These are phyloP conservation scores for Cinclus mexicanus DNA, from an alignment of 2,113 vertebrate genomes.

Conservation along the genomic window DNA sequence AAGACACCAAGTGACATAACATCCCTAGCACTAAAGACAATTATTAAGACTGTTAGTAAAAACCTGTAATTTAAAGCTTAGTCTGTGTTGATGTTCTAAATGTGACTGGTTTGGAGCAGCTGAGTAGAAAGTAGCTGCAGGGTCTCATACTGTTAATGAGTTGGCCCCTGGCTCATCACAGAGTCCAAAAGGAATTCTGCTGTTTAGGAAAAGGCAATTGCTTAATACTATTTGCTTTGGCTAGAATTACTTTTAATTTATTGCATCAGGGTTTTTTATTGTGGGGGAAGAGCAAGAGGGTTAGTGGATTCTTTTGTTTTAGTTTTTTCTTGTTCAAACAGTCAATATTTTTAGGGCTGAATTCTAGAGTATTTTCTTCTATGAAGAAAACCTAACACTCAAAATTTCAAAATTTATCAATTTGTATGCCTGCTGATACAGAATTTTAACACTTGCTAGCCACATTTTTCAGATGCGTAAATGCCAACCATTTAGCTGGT, in stretches of 20 bases:
- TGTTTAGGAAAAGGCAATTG: neutral
- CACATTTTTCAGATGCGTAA: neutral
- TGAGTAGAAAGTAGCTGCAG: neutral
- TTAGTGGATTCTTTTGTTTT: neutral
- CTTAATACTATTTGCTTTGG: neutral
- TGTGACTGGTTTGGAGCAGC: neutral
- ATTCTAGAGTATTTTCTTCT: neutral
- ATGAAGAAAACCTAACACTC: neutral
- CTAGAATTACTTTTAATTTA: neutral
- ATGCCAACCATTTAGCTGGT: neutral
- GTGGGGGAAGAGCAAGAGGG: rapidly evolving
- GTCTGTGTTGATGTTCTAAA: neutral
- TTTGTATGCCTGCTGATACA: neutral
- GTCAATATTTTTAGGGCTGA: neutral
- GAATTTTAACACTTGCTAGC: neutral
- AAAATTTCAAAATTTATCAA: neutral
- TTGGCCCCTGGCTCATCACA: neutral
- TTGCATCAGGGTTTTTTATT: neutral
- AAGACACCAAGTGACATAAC: neutral
- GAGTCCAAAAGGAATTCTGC: neutral
- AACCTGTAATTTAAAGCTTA: neutral
- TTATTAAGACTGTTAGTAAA: neutral
- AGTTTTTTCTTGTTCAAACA: neutral
- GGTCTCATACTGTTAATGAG: neutral
- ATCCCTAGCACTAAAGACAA: neutral